Evolutionary conservation across 2,113 vertebrate genomes (phyloP), one percentile per base, ranked within the genome.

Genomic region (Junco hyemalis): DNA sequence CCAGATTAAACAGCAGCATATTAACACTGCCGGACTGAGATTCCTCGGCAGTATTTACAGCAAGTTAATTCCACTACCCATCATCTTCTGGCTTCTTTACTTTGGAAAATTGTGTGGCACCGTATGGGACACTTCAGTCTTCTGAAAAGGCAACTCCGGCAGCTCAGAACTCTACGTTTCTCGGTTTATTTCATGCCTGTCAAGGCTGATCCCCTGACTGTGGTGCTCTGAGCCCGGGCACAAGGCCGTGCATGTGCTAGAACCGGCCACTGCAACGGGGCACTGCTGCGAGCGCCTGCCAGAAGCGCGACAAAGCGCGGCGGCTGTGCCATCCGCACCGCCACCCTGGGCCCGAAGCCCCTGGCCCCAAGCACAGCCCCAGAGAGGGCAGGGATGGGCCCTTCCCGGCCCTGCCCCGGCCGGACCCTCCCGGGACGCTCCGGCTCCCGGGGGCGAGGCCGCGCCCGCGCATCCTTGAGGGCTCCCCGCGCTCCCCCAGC

Each of bases 331-430:
- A 6, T 2, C 29, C 24, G 17, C 61, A 28, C 23, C 5, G 42
- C 63, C 92, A 9, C 7, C 7, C 2, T 0, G 57, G 21, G 23
- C 50, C 59, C 72, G 6, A 2, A 51, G 31, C 29, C 42, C 1
- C 51, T 2, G 0, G 7, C 14, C 48, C 5, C 13, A 8, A 2
- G 24, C 0, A 6, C 22, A 20, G 53, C 35, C 20, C 4, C 56
- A 0, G 45, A 3, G 12, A 15, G 14, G 19, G 1, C 2, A 20
- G 16, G 5, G 40, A 35, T 25, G 5, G 7, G 1, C 5, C 38
- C 50, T 44, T 1, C 8, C 47, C 2, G 2, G 50, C 25, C 29
- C 53, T 1, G 26, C 6, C 42, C n/a, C 14, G 11, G 22, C 70
- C 12, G 16, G 51, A 53, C 51, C 17, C 44, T 21, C 29, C 59